These are phyloP conservation scores for Hemiprocne comata DNA, from an alignment of 2,113 vertebrate genomes.

Conservation along the genomic window DNA sequence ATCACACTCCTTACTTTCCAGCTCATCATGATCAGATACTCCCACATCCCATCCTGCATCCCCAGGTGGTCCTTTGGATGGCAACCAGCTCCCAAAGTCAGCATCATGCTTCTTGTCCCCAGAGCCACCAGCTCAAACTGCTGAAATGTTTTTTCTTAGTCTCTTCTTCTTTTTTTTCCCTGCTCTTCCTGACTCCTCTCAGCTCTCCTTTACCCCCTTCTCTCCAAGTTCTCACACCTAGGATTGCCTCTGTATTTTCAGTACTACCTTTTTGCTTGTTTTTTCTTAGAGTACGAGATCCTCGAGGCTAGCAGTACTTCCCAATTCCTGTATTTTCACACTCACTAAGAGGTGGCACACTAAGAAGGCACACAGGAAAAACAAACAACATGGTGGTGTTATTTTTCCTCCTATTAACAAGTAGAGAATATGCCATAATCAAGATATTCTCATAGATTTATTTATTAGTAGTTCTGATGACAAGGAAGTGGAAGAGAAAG, in stretches of 20 bases:
- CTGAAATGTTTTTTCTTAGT: background rate
- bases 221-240: background rate
- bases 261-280: background rate
- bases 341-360: background rate
- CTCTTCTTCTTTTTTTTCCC: background rate
- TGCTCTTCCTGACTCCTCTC: background rate
- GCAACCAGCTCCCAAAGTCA: background rate
- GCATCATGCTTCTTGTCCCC: background rate
- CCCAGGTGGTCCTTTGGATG: background rate
- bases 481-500: background rate
- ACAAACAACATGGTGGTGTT: background rate
- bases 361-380: background rate
- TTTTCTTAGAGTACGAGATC: background rate
- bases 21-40: background rate
- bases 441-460: background rate
- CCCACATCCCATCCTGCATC: rapidly evolving
- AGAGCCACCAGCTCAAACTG: background rate
- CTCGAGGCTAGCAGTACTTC: background rate
- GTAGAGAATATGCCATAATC: background rate
- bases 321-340: background rate
- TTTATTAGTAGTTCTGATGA: background rate
- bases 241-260: background rate
- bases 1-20: background rate
- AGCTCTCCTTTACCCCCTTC: background rate
- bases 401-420: background rate